Conservation (phyloP, 2,888 invertebrate species). For the Ophioninae sp. region DNA sequence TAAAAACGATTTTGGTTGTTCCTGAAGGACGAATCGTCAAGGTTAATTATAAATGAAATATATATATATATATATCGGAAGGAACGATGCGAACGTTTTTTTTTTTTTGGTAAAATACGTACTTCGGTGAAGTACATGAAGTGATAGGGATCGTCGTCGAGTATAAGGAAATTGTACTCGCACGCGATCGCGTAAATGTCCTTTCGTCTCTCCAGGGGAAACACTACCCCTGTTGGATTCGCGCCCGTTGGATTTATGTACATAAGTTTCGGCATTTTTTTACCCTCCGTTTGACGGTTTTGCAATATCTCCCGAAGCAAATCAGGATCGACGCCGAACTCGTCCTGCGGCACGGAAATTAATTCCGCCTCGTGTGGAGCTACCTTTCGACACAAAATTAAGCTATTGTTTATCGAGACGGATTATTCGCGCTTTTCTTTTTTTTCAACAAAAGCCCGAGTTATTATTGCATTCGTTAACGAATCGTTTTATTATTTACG, state of each 20-base stretch:
- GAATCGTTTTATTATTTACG: no score
- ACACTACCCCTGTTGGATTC: conserved; percentile 89
- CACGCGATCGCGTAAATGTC: conserved; percentile 89
- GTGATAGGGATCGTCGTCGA: conserved; percentile 93
- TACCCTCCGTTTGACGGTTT: conserved; percentile 78
- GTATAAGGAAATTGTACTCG: conserved; percentile 88
- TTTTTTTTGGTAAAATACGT: background rate
- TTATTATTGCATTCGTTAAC: no score
- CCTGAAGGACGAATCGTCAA: conserved; percentile 74
- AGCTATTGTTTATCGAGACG: no score
- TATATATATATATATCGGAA: background rate
- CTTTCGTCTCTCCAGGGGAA: conserved; percentile 85
- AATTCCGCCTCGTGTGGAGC: conserved; percentile 86
- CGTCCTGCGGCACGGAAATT: conserved; percentile 87
- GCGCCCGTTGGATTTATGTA: conserved; percentile 90
- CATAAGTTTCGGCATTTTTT: conserved; percentile 87
- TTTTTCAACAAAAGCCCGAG: no score
- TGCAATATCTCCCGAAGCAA: conserved; percentile 84
- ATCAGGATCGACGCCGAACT: conserved; percentile 86
- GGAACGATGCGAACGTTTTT: background rate
- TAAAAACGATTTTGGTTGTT: conserved; percentile 85
- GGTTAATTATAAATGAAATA: background rate
- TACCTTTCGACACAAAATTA: conserved; percentile 81
- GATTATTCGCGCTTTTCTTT: conserved; percentile 1
- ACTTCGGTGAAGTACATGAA: conserved; percentile 88